A percentile compares a stretch with the other conserved stretches of the same genome.
Evolutionary conservation across 2,888 invertebrate genomes (phyloP).

Genomic region (Andrena praecox): DNA sequence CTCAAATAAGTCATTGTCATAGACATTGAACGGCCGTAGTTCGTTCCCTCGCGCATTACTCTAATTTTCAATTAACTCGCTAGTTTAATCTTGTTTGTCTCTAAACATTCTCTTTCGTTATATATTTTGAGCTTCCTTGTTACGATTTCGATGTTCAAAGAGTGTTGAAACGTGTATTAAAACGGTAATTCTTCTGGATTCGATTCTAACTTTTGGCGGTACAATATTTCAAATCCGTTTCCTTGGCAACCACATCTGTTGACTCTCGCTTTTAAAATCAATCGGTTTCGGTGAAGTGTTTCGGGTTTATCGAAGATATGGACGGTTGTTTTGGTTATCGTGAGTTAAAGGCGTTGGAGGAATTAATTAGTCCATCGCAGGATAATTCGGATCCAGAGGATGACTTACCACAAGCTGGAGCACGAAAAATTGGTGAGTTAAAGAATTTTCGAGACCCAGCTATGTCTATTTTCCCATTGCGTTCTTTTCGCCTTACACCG

Average conservation of each 20-base stretch:
- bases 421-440: slow-evolving; percentile 76
- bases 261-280: slow-evolving; percentile 11
- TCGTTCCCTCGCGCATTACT: slow-evolving; percentile 6
- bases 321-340: slow-evolving; percentile 75
- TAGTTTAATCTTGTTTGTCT: background rate
- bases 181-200: background rate
- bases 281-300: background rate
- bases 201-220: background rate
- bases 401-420: slow-evolving; percentile 78
- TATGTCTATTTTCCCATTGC: background rate
- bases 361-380: slow-evolving; percentile 76
- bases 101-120: background rate
- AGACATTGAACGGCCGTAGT: no score
- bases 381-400: slow-evolving; percentile 80
- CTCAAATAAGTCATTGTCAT: background rate
- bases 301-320: slow-evolving; percentile 76
- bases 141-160: background rate
- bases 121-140: background rate
- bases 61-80: slow-evolving; percentile 12
- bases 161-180: background rate
- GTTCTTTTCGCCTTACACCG: background rate
- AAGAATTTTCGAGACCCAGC: background rate
- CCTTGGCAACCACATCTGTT: slow-evolving; percentile 47
- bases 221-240: slow-evolving; percentile 8
- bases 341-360: slow-evolving; percentile 79